Conservation (phyloP, 2,888 invertebrate species). For the Blastobasis adustella region DNA sequence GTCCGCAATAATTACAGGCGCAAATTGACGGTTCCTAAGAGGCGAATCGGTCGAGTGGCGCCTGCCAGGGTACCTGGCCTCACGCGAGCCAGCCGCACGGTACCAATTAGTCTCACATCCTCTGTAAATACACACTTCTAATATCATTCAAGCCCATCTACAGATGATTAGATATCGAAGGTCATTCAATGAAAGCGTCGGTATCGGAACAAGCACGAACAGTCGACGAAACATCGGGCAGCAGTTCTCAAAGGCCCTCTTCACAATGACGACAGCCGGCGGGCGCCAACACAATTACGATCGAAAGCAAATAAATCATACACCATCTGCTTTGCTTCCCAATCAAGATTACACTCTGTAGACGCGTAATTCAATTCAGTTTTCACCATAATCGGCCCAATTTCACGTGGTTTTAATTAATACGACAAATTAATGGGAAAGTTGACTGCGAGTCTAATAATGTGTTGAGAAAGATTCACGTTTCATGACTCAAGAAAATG, state of each 20-base stretch:
- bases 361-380: slow-evolving; percentile 13
- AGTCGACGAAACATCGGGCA: slow-evolving; percentile 24
- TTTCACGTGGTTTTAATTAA: slow-evolving; percentile 44
- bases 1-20: slow-evolving; percentile 74
- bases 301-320: slow-evolving; percentile 55
- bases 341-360: slow-evolving; percentile 26
- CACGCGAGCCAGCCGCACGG: slow-evolving; percentile 34
- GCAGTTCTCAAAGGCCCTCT: slow-evolving; percentile 26
- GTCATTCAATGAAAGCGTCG: slow-evolving; percentile 24
- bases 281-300: slow-evolving; percentile 50
- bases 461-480: slow-evolving; percentile 42
- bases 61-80: slow-evolving; percentile 59
- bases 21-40: slow-evolving; percentile 72
- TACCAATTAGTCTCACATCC: no score
- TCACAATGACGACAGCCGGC: slow-evolving; percentile 36
- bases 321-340: slow-evolving; percentile 38
- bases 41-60: slow-evolving; percentile 57
- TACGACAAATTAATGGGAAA: slow-evolving; percentile 54
- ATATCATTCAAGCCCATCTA: no score
- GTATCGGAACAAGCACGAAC: slow-evolving; percentile 23
- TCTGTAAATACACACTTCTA: no score
- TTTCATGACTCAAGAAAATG: slow-evolving; percentile 48
- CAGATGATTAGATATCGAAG: slow-evolving; percentile 20
- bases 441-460: slow-evolving; percentile 23
- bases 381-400: slow-evolving; percentile 11